These are phyloP conservation scores for Asobara japonica DNA, from an alignment of 1,140 invertebrate genomes.

Conservation along the genomic window DNA sequence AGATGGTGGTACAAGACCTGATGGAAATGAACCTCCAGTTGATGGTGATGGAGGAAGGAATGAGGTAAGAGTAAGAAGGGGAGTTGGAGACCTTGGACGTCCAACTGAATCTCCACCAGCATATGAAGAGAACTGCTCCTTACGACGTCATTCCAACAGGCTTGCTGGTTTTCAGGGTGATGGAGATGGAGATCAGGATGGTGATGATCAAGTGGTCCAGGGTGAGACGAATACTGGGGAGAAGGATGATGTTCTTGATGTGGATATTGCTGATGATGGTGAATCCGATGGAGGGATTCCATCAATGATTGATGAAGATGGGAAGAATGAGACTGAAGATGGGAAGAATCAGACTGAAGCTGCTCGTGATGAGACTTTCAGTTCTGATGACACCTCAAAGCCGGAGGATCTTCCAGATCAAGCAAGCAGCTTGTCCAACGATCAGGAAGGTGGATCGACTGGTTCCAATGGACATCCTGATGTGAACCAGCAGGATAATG, in stretches of 20 bases:
- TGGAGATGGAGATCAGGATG: not conserved
- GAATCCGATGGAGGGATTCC: no score
- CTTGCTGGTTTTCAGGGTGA: not conserved
- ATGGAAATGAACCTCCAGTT: not conserved
- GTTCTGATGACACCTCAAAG: no score
- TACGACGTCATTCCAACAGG: no score
- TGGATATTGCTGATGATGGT: no score
- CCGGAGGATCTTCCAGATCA: no score
- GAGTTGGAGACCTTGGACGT: not conserved
- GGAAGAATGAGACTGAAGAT: not conserved
- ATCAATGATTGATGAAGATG: not conserved
- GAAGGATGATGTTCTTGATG: no score
- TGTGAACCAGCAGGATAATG: not conserved
- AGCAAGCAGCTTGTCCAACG: no score
- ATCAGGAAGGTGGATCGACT: not conserved
- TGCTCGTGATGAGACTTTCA: no score
- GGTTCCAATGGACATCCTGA: not conserved
- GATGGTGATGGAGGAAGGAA: not conserved
- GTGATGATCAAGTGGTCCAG: not conserved
- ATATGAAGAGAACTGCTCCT: conserved; percentile 30
- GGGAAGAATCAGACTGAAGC: not conserved
- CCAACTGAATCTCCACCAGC: conserved; percentile 19
- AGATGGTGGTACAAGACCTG: not conserved
- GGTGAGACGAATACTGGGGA: no score
- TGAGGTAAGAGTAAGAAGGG: not conserved